Evolutionary conservation across 2,113 vertebrate species (phyloP).

Genomic region (Peromyscus maniculatus): DNA sequence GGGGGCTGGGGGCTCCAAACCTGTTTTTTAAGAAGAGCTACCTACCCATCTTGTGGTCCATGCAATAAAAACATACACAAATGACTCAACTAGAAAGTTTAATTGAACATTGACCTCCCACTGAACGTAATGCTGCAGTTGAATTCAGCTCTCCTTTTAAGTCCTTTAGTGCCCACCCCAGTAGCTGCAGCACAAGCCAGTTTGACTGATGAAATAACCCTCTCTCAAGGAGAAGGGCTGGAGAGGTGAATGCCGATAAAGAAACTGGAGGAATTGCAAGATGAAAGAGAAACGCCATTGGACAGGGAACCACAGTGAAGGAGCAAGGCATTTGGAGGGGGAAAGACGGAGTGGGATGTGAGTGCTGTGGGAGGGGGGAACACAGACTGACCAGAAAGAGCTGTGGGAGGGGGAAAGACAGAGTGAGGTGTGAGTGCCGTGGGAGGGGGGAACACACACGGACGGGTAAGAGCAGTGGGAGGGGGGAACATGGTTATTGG

Average conservation of each 20-base stretch:
- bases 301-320: not conserved
- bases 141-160: not conserved
- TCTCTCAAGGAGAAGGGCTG: not conserved
- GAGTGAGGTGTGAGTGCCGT: not conserved
- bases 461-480: not conserved
- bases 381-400: not conserved
- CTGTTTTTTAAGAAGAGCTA: conserved; percentile 11
- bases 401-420: not conserved
- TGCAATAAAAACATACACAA: not conserved
- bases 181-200: not conserved
- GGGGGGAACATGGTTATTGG: not conserved
- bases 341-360: not conserved
- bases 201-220: not conserved
- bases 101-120: not conserved
- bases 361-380: not conserved
- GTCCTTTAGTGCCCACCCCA: not conserved
- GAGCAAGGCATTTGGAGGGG: not conserved
- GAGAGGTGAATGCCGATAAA: not conserved
- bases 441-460: not conserved
- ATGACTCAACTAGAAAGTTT: conserved; percentile 2
- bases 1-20: not conserved
- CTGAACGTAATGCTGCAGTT: not conserved
- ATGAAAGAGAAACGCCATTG: not conserved
- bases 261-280: not conserved
- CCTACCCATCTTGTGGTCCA: not conserved